These are phyloP conservation scores for Diorhabda elongata DNA, from an alignment of 1,140 invertebrate genomes.

Conservation along the genomic window DNA sequence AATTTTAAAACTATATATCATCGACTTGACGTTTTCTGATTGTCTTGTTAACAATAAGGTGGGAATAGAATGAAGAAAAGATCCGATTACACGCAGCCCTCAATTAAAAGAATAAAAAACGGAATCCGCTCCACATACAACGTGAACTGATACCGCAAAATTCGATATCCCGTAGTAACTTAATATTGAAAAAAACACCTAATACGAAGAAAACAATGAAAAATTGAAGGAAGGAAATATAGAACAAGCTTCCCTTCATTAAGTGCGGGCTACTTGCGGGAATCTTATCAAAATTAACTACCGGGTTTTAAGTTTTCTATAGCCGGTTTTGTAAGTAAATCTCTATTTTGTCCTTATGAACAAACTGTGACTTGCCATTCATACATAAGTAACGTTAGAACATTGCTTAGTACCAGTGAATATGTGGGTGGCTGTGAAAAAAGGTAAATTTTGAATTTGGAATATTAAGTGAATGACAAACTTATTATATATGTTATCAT, in stretches of 20 bases:
- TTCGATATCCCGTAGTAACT: conserved; percentile 20
- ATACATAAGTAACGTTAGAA: conserved; percentile 31
- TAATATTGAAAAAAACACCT: conserved; percentile 20
- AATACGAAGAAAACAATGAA: conserved; percentile 19
- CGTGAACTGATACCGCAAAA: conserved; percentile 14
- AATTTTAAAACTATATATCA: too few species aligned
- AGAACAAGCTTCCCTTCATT: neutral
- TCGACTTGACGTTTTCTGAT: too few species aligned
- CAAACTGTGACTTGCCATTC: conserved; percentile 30
- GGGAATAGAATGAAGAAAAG: too few species aligned
- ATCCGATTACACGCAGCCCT: neutral
- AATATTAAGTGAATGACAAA: too few species aligned
- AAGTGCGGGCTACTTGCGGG: neutral
- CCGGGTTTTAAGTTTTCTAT: conserved; percentile 30
- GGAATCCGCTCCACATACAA: neutral
- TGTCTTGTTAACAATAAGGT: too few species aligned
- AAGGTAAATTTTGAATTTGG: neutral
- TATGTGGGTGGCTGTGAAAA: conserved; percentile 17
- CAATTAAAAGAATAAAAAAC: neutral
- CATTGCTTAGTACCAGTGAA: conserved; percentile 21
- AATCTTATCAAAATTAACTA: conserved; percentile 25
- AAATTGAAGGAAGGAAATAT: conserved; percentile 19
- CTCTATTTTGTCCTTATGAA: conserved; percentile 36
- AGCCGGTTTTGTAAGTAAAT: conserved; percentile 33
- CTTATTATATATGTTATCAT: too few species aligned